These are phyloP conservation scores for Sinotaia quadrata DNA, from an alignment of 2,888 invertebrate genomes.

Conservation along the genomic window DNA sequence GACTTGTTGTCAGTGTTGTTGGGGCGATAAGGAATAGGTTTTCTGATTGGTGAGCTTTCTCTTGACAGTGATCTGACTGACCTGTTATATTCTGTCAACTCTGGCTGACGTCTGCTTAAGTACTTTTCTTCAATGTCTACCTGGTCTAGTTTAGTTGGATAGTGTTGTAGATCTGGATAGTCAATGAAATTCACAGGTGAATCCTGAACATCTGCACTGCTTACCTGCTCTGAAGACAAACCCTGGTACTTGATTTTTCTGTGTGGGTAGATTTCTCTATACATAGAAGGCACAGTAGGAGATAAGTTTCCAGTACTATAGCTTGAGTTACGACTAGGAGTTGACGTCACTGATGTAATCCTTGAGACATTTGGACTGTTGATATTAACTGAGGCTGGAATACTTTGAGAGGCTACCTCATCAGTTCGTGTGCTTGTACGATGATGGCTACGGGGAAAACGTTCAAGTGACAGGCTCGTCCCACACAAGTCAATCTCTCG, in stretches of 20 bases:
- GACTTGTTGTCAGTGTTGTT: background rate
- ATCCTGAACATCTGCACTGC: background rate
- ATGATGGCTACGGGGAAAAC: background rate
- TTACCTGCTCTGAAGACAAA: slow-evolving; percentile 13
- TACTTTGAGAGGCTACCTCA: background rate
- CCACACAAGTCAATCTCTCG: slow-evolving; percentile 28
- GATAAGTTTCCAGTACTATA: slow-evolving; percentile 24
- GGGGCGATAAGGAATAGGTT: slow-evolving; percentile 21
- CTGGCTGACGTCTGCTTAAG: background rate
- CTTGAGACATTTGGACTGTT: background rate
- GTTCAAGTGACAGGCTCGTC: slow-evolving; percentile 3
- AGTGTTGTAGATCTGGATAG: slow-evolving; percentile 35
- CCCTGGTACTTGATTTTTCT: slow-evolving; percentile 39
- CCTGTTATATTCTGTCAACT: background rate
- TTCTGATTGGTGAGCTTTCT: slow-evolving; percentile 3
- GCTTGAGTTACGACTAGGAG: background rate
- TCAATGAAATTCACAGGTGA: slow-evolving; percentile 20
- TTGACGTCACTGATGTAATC: background rate
- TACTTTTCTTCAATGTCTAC: background rate
- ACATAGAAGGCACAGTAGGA: slow-evolving; percentile 41
- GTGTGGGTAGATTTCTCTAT: slow-evolving; percentile 61
- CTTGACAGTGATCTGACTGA: background rate
- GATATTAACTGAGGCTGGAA: slow-evolving; percentile 5
- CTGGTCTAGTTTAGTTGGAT: slow-evolving; percentile 28
- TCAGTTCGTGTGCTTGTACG: slow-evolving; percentile 18